Conservation (phyloP, 2,888 invertebrate genomes). For the Sesia apiformis region DNA sequence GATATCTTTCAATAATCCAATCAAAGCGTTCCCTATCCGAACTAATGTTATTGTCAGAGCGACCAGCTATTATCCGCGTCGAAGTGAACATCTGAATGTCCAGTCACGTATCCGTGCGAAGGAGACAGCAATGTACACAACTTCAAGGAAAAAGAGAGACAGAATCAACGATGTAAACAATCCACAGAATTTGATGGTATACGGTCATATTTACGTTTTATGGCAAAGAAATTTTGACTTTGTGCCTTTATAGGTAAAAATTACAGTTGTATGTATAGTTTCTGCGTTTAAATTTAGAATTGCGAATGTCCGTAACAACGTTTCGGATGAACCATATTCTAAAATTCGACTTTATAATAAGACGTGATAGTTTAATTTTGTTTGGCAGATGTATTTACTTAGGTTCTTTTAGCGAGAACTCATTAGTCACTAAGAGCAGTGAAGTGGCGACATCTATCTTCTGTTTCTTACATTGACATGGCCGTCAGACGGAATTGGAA, state of each 20-base stretch:
- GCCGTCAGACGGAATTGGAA: slow-evolving; percentile 38
- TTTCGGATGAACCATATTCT: neutral
- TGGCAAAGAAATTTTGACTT: slow-evolving; percentile 6
- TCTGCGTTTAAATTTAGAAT: slow-evolving; percentile 3
- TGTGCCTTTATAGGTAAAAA: slow-evolving; percentile 1
- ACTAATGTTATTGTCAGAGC: slow-evolving; percentile 68
- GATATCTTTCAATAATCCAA: slow-evolving; percentile 67
- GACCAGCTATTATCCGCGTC: slow-evolving; percentile 52
- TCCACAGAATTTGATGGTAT: slow-evolving; percentile 14
- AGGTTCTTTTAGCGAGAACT: slow-evolving; percentile 19
- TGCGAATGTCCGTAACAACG: slow-evolving; percentile 5
- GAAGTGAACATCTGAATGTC: slow-evolving; percentile 57
- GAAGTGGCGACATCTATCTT: slow-evolving; percentile 52
- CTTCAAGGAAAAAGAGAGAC: slow-evolving; percentile 21
- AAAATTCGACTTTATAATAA: slow-evolving; percentile 1
- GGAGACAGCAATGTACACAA: slow-evolving; percentile 18
- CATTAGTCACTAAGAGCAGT: slow-evolving; percentile 34
- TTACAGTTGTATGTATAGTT: slow-evolving; percentile 1
- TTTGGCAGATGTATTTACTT: slow-evolving; percentile 3
- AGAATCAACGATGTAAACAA: slow-evolving; percentile 42
- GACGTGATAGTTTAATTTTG: slow-evolving; percentile 1
- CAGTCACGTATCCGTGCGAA: slow-evolving; percentile 46
- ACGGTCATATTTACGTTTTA: slow-evolving; percentile 7
- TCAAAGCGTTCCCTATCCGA: slow-evolving; percentile 54
- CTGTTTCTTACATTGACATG: slow-evolving; percentile 51